These are phyloP conservation scores for Agonopterix arenella DNA, from an alignment of 2,888 invertebrate genomes.

Conservation along the genomic window DNA sequence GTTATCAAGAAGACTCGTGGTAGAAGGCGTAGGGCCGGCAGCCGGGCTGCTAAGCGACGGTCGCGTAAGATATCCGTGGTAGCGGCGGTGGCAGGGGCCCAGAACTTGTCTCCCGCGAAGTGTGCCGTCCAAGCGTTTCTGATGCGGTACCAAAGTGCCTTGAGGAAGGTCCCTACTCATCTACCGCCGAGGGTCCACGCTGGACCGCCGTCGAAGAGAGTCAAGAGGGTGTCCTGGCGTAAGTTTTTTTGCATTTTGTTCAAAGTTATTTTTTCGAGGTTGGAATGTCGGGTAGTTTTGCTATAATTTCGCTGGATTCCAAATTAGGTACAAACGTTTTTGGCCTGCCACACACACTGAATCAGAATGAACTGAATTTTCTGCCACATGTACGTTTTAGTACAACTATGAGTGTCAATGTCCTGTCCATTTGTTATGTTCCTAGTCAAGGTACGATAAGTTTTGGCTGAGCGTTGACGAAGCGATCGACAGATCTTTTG, in stretches of 20 bases:
- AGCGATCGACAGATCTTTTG: no score
- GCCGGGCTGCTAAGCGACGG: constrained; percentile 41
- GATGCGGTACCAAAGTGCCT: constrained; percentile 54
- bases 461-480: no score
- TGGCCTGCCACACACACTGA: no score
- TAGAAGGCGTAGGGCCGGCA: constrained; percentile 43
- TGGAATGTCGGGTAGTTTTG: background rate
- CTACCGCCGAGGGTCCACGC: constrained; percentile 58
- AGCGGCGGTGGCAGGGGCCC: constrained; percentile 7
- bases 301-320: background rate
- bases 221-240: constrained; percentile 69
- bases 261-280: background rate
- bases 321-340: no score
- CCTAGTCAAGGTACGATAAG: no score
- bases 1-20: constrained; percentile 39
- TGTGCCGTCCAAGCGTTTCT: constrained; percentile 65
- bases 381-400: no score
- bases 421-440: no score
- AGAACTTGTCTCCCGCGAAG: constrained; percentile 37
- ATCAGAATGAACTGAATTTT: no score
- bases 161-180: constrained; percentile 55
- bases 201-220: constrained; percentile 60
- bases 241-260: constrained; percentile 29
- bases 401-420: no score
- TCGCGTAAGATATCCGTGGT: constrained; percentile 32